These are phyloP conservation scores for Nycteola revayana DNA, from an alignment of 2,888 invertebrate genomes.

Conservation along the genomic window DNA sequence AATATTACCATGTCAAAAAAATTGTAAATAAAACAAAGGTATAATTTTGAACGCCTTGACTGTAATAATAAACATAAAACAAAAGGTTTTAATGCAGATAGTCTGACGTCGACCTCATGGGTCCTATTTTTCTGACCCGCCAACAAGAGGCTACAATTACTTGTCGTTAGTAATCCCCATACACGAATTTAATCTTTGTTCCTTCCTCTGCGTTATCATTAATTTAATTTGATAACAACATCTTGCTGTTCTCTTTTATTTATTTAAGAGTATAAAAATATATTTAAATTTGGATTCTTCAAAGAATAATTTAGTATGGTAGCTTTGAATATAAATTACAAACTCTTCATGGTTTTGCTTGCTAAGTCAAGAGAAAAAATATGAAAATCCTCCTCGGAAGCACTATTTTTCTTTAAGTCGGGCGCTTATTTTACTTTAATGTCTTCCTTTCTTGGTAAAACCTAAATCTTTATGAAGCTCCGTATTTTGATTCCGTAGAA, in stretches of 20 bases:
- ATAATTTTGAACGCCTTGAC: too few relatives aligned
- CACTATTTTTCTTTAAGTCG: constrained; percentile 38
- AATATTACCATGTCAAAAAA: too few relatives aligned
- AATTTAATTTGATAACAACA: constrained; percentile 30
- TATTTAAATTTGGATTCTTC: neutral
- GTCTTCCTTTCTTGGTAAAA: constrained; percentile 14
- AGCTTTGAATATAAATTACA: constrained; percentile 28
- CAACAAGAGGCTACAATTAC: constrained; percentile 36
- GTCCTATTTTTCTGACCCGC: constrained; percentile 37
- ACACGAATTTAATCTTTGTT: constrained; percentile 42
- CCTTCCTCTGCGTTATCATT: constrained; percentile 29
- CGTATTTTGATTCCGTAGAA: constrained; percentile 32
- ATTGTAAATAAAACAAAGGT: too few relatives aligned
- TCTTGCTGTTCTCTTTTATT: constrained; percentile 11
- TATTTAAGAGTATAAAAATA: constrained; percentile 15
- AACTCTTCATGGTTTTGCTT: constrained; percentile 23
- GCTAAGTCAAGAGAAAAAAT: constrained; percentile 26
- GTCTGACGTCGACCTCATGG: constrained; percentile 33
- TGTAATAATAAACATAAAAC: too few relatives aligned
- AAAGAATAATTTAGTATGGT: constrained; percentile 8
- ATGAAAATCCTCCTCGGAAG: too few relatives aligned
- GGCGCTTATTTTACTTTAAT: constrained; percentile 41
- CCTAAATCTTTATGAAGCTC: constrained; percentile 35
- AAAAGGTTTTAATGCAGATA: too few relatives aligned
- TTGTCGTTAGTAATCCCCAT: constrained; percentile 39